These are phyloP conservation scores for Leucophenga maculata DNA, from an alignment of 2,888 invertebrate genomes.

Conservation along the genomic window DNA sequence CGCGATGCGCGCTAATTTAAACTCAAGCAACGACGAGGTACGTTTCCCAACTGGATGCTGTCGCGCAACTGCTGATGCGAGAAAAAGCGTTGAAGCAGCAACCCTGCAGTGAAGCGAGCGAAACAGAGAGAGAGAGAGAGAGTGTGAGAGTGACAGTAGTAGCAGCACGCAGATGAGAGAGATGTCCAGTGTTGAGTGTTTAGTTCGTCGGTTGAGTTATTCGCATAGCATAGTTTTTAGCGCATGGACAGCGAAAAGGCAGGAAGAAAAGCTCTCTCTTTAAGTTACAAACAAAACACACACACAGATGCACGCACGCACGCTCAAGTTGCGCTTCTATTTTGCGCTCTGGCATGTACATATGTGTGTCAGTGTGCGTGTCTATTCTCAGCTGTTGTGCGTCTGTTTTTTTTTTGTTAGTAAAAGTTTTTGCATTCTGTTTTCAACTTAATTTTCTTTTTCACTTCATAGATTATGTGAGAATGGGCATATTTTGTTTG, in stretches of 20 bases:
- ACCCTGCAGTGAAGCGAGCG: slow-evolving; percentile 23
- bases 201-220: slow-evolving; percentile 13
- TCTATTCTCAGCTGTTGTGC: slow-evolving; percentile 18
- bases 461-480: too few relatives aligned
- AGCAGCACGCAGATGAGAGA: too few relatives aligned
- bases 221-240: slow-evolving; percentile 19
- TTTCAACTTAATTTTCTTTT: too few relatives aligned
- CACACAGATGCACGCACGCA: background rate
- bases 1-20: background rate
- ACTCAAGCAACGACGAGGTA: slow-evolving; percentile 38
- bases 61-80: slow-evolving; percentile 37
- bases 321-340: background rate
- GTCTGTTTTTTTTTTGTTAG: slow-evolving; percentile 7
- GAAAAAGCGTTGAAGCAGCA: slow-evolving; percentile 31
- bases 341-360: background rate
- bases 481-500: too few relatives aligned
- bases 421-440: background rate
- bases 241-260: slow-evolving; percentile 11
- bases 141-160: too few relatives aligned
- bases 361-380: background rate
- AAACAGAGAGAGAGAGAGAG: background rate
- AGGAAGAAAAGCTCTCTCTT: slow-evolving; percentile 22
- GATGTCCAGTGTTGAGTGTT: background rate
- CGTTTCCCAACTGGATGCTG: slow-evolving; percentile 71
- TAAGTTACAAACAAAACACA: background rate